Evolutionary conservation across 1,140 invertebrate species (phyloP).

Genomic region (Metaphire vulgaris): DNA sequence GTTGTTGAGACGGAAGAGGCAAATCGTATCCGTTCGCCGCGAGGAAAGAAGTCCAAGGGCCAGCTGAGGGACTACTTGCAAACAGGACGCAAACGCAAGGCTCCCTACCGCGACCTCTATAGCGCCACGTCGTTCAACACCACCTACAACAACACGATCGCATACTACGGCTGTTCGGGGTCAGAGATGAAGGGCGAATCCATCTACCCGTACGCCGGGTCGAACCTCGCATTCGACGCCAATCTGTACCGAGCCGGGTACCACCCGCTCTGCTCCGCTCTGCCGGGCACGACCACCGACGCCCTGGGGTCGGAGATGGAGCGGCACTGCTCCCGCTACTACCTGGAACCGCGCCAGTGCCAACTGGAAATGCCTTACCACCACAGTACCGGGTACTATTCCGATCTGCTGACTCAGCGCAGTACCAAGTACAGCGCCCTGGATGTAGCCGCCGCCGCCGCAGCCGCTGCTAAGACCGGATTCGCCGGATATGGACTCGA

Average conservation of each 20-base stretch:
- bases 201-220: conserved; percentile 42
- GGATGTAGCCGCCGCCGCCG: too few species aligned
- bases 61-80: conserved; percentile 85
- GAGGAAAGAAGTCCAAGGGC: conserved; percentile 77
- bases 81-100: conserved; percentile 80
- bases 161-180: conserved; percentile 45
- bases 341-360: conserved; percentile 45
- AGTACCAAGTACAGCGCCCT: conserved; percentile 43
- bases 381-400: conserved; percentile 40
- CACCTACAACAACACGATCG: conserved; percentile 38
- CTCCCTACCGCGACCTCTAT: conserved; percentile 36
- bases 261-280: conserved; percentile 34
- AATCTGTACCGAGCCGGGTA: conserved; percentile 45
- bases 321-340: conserved; percentile 46
- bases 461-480: conserved; percentile 43
- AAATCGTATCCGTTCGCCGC: conserved; percentile 10
- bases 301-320: conserved; percentile 42
- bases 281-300: conserved; percentile 40
- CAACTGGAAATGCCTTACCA: conserved; percentile 41
- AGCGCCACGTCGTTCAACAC: conserved; percentile 53
- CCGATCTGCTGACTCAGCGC: conserved; percentile 39
- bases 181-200: conserved; percentile 43
- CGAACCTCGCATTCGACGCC: conserved; percentile 42
- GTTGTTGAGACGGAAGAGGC: conserved; percentile 38
- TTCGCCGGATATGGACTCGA: conserved; percentile 44